A percentile compares a stretch with the other conserved stretches of the same genome.
Conservation (phyloP, 2,113 vertebrate genomes). For the Tretioscincus oriximinensis region DNA sequence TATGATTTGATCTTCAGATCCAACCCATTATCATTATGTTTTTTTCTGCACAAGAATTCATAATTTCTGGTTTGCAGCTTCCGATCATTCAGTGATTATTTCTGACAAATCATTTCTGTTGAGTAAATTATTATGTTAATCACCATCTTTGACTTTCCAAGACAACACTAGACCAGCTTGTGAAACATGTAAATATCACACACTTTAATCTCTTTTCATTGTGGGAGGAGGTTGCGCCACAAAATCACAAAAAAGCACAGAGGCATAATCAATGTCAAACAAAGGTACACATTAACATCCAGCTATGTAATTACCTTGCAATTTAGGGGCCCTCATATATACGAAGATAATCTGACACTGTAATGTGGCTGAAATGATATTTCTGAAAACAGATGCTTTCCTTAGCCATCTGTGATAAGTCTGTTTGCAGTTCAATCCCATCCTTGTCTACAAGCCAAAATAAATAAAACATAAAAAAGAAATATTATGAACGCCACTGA, state of each 20-base stretch:
- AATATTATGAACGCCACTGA: slow-evolving; percentile 24
- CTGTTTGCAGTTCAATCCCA: slow-evolving; percentile 36
- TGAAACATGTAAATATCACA: slow-evolving; percentile 35
- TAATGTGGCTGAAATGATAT: slow-evolving; percentile 39
- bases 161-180: slow-evolving; percentile 8
- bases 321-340: slow-evolving; percentile 38
- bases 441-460: slow-evolving; percentile 50
- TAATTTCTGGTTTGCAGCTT: slow-evolving; percentile 47
- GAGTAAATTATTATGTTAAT: slow-evolving; percentile 53
- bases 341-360: slow-evolving; percentile 45
- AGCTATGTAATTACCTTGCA: slow-evolving; percentile 58
- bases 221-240: slow-evolving; percentile 42
- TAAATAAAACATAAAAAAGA: slow-evolving; percentile 57
- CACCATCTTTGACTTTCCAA: slow-evolving; percentile 44
- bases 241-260: slow-evolving; percentile 54
- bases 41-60: background rate
- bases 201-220: slow-evolving; percentile 35
- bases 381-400: slow-evolving; percentile 60
- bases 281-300: slow-evolving; percentile 58
- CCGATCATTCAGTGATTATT: slow-evolving; percentile 47
- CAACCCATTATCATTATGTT: slow-evolving; percentile 35
- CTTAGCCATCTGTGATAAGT: slow-evolving; percentile 39
- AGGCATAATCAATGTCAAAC: slow-evolving; percentile 52
- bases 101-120: slow-evolving; percentile 57
- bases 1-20: slow-evolving; percentile 17